Evolutionary conservation across 2,113 vertebrate species (phyloP), one percentile per base, ranked within the genome.

Genomic region (Helogale parvula): DNA sequence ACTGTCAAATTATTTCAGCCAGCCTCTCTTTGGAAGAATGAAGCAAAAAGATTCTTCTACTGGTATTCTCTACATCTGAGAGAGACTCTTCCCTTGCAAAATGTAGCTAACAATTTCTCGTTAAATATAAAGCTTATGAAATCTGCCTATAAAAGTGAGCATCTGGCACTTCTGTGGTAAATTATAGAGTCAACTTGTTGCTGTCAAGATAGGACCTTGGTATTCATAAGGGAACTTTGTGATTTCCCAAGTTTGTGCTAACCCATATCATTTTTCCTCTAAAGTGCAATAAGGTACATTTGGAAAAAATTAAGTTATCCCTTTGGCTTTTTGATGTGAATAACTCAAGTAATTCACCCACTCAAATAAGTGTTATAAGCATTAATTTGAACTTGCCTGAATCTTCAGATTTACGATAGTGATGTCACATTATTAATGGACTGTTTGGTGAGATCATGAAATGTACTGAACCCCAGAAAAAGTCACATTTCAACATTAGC

Each of bases 131-230:
- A 69, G 47, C 90, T 94, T 93, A 79, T 33, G 29, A 95, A 88
- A 93, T 84, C 38, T 93, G 83, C 45, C 76, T 93, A 25, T 97
- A 68, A 92, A 93, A 82, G 74, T 96, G 52, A 95, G 27, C 93
- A 97, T 77, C 84, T 97, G 85, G 65, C 82, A 91, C 74, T 82
- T 94, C 23, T 93, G 50, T 77, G 54, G 81, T 83, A 94, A 92
- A 74, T 80, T 96, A 57, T 96, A 57, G 45, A 83, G 4, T 86
- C 72, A 91, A 41, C 60, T 96, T 93, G 50, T 96, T 96, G 69
- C 96, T 95, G 93, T 88, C 31, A 54, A 52, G 81, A 41, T 79
- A 88, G 72, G 54, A 94, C 35, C 25, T 96, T 97, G 87, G 87
- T 72, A 80, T 96, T 92, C 50, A 29, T 41, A 45, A 74, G 47